Percentiles rank a stretch among this genome's conserved stretches.
Conservation (phyloP, 2,888 invertebrate species). For the Myopa tessellatipennis region DNA sequence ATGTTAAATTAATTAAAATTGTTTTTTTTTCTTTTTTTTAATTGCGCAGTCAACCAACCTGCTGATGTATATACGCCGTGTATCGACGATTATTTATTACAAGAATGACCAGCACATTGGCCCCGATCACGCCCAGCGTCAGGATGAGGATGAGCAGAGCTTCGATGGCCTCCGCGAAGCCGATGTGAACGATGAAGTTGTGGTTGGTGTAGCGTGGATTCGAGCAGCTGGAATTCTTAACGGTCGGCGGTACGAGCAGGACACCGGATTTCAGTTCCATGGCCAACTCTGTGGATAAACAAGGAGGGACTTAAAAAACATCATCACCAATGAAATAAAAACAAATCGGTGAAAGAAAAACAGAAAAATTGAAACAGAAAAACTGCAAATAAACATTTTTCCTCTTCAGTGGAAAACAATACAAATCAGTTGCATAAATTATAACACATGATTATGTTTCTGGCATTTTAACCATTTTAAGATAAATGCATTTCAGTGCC, state of each 20-base stretch:
- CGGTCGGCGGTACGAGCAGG: slow-evolving; percentile 81
- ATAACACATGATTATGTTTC: neutral
- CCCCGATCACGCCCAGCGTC: slow-evolving; percentile 82
- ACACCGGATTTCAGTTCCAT: slow-evolving; percentile 72
- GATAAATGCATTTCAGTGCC: too few species aligned
- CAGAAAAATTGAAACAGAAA: too few species aligned
- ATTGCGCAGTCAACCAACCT: slow-evolving; percentile 70
- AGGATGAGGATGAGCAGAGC: slow-evolving; percentile 81
- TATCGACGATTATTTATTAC: slow-evolving; percentile 87
- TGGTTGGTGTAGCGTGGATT: slow-evolving; percentile 75
- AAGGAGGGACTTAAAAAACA: slow-evolving; percentile 33
- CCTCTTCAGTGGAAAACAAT: slow-evolving; percentile 9
- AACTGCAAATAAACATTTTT: neutral
- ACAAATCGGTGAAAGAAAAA: neutral
- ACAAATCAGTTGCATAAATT: slow-evolving; percentile 24
- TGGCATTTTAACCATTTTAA: too few species aligned
- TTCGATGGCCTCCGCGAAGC: slow-evolving; percentile 79
- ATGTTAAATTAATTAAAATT: too few species aligned
- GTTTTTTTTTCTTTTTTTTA: too few species aligned
- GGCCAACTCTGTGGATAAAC: slow-evolving; percentile 59
- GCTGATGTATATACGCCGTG: slow-evolving; percentile 87
- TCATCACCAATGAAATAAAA: neutral
- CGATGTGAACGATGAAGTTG: slow-evolving; percentile 75
- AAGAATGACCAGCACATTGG: slow-evolving; percentile 83
- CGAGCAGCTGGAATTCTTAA: slow-evolving; percentile 86